phyloP scores from a whole-genome alignment of 2,797 vertebrate genomes.

The Nasua narica region DNA sequence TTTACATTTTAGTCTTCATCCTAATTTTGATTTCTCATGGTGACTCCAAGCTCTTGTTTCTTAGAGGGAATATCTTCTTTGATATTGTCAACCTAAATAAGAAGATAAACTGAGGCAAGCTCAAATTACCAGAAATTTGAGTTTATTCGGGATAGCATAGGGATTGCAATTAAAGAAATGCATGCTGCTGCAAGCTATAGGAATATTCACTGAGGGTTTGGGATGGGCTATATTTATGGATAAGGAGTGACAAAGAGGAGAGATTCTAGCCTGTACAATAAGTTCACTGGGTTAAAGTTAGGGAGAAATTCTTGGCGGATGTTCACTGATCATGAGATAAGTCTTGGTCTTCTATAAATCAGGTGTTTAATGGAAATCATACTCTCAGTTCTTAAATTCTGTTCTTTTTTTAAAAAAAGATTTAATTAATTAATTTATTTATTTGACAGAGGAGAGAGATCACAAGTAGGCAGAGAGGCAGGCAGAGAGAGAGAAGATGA shows the following conservation, averaged over 20 bases:
- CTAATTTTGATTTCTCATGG: background rate
- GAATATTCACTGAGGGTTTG: background rate
- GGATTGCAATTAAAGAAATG: background rate
- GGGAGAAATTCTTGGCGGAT: background rate
- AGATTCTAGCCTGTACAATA: background rate
- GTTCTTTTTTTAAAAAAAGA: too few relatives aligned
- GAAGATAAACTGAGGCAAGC: background rate
- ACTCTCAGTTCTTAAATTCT: background rate
- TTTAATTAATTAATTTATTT: too few relatives aligned
- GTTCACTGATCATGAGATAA: background rate
- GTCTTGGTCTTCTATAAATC: background rate
- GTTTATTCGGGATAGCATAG: background rate
- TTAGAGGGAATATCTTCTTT: background rate
- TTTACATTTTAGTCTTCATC: background rate
- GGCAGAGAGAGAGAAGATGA: too few relatives aligned
- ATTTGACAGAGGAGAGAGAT: too few relatives aligned
- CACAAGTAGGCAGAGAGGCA: too few relatives aligned
- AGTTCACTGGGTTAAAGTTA: background rate
- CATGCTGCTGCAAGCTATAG: background rate
- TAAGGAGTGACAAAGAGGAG: background rate
- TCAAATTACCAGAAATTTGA: background rate
- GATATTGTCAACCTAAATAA: background rate
- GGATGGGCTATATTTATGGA: background rate
- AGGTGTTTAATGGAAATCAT: background rate
- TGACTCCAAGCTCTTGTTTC: background rate